Evolutionary conservation across 1,140 invertebrate species (phyloP), one percentile per base, ranked within the genome.

Genomic region (Bombus waltoni): DNA sequence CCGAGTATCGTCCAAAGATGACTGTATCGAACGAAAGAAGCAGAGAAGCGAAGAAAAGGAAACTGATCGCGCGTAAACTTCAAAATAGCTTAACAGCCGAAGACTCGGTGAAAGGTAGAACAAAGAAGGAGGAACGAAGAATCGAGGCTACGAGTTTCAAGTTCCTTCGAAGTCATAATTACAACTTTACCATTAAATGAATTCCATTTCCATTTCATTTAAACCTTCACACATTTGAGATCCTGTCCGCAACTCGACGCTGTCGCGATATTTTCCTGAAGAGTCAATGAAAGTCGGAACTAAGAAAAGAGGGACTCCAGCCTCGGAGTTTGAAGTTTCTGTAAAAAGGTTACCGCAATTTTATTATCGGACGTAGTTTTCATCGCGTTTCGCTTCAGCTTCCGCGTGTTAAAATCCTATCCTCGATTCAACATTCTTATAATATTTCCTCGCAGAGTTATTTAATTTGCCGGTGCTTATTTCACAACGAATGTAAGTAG

Each of bases 401-500:
- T 4, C 3, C 59, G n/a, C 11, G 4, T 62, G n/a, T 62, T 62
- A n/a, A n/a, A 62, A 62, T 62, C 59, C 11, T 62, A 62, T 62
- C 2, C 65, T 32, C 6, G 3, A 18, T 15, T 66, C 65, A 35
- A 35, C 65, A n/a, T 65, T 68, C 32, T 8, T 13, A 25, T 18
- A 22, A 71, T 59, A 76, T 80, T 70, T 40, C 72, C 53, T 6
- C 4, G 40, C 13, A 25, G n/a, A 32, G 59, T 84, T 79, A 84
- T 84, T 84, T 57, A 70, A 84, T 84, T 79, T 47, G 13, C 28
- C 40, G 44, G 47, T 57, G 66, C 76, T 84, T 70, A 47, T 35
- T 38, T n/a, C 35, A 44, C 62, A 84, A 71, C 32, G 83, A 80
- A 72, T n/a, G 59, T 68, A 59, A 79, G 76, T 72, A 32, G 83